Conservation (phyloP, 1,140 invertebrate genomes). For the Bradynema listronoti region DNA sequence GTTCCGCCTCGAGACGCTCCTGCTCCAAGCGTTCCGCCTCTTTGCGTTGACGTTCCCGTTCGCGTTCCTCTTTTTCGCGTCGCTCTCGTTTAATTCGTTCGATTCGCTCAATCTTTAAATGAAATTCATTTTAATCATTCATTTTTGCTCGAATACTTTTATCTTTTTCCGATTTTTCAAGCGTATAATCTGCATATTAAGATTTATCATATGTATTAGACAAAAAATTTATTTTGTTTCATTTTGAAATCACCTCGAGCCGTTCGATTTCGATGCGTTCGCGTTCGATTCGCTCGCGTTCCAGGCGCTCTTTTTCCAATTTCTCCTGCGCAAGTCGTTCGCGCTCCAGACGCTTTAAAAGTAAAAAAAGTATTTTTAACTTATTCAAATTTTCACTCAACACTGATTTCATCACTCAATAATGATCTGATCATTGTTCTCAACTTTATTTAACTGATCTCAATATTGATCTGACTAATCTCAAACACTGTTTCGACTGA, state of each 20-base stretch:
- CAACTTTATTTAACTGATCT: no score
- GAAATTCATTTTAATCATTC: not conserved
- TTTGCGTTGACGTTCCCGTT: constrained; percentile 36
- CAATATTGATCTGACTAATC: no score
- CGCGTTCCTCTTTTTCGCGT: constrained; percentile 43
- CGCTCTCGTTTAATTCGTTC: constrained; percentile 50
- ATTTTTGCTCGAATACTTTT: not conserved
- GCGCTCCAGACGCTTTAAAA: constrained; percentile 40
- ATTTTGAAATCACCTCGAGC: constrained; percentile 20
- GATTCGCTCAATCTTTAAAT: constrained; percentile 37
- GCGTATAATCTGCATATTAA: not conserved
- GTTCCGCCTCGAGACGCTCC: constrained; percentile 38
- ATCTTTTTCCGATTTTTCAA: not conserved
- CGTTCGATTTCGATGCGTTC: constrained; percentile 53
- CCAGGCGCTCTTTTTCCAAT: constrained; percentile 35
- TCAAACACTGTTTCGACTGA: no score
- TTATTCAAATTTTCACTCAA: no score
- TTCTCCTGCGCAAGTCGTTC: constrained; percentile 40
- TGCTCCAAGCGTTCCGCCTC: constrained; percentile 33
- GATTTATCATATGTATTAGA: not conserved
- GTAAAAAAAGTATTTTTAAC: constrained; percentile 4
- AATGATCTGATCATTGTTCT: no score
- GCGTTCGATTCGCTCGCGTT: constrained; percentile 49
- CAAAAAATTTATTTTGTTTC: constrained; percentile 2
- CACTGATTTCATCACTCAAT: no score